Evolutionary conservation across 1,140 invertebrate genomes (phyloP).

Genomic region (Neodiprion pinetum): DNA sequence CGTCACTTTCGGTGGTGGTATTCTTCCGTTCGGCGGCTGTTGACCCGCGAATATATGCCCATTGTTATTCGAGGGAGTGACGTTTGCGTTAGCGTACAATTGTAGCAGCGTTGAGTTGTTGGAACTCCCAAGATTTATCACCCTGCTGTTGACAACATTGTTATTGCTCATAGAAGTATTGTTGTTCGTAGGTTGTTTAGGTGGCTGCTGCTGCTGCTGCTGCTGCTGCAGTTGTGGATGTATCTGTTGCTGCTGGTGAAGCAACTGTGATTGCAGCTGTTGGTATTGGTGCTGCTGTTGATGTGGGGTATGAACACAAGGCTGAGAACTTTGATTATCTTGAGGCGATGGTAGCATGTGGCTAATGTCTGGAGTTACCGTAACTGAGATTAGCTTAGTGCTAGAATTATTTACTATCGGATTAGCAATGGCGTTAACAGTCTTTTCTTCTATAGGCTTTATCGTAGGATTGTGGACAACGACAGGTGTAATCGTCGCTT

Average conservation of each 20-base stretch:
- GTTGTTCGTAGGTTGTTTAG: slow-evolving; percentile 33
- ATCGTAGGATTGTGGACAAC: slow-evolving; percentile 49
- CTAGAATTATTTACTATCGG: slow-evolving; percentile 36
- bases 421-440: slow-evolving; percentile 27
- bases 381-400: slow-evolving; percentile 61
- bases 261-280: slow-evolving; percentile 26
- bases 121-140: slow-evolving; percentile 63
- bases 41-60: slow-evolving; percentile 47
- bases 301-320: slow-evolving; percentile 1
- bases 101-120: slow-evolving; percentile 63
- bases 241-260: slow-evolving; percentile 28
- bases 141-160: slow-evolving; percentile 41
- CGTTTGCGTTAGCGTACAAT: slow-evolving; percentile 58
- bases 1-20: slow-evolving; percentile 66
- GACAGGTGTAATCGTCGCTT: slow-evolving; percentile 44
- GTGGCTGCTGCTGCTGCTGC: slow-evolving; percentile 15
- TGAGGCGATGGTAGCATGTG: slow-evolving; percentile 58
- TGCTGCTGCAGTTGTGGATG: slow-evolving; percentile 28
- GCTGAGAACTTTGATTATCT: slow-evolving; percentile 21
- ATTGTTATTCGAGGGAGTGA: slow-evolving; percentile 30
- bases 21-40: slow-evolving; percentile 40
- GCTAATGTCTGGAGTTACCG: slow-evolving; percentile 63
- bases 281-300: slow-evolving; percentile 34
- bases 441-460: slow-evolving; percentile 40
- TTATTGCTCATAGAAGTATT: slow-evolving; percentile 31